These are phyloP conservation scores for Bubalus kerabau DNA, from an alignment of 2,113 vertebrate species.

Conservation along the genomic window DNA sequence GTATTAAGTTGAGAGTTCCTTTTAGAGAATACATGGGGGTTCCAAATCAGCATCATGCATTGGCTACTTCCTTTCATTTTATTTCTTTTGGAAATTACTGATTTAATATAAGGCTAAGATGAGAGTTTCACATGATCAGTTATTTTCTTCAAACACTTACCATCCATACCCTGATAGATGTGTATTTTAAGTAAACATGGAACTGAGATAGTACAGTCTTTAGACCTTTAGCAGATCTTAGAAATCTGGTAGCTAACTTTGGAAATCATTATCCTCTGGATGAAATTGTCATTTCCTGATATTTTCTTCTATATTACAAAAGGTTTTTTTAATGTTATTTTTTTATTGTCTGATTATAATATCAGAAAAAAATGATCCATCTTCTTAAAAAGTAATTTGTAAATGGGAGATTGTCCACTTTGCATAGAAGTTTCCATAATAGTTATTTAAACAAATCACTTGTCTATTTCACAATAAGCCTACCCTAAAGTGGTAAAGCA, in stretches of 20 bases:
- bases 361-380: not conserved
- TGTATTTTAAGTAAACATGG: not conserved
- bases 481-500: not conserved
- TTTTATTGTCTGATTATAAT: not conserved
- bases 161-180: not conserved
- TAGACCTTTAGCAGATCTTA: not conserved
- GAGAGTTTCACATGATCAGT: not conserved
- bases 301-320: not conserved
- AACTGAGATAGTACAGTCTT: not conserved
- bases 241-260: not conserved
- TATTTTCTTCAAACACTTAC: not conserved
- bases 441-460: not conserved
- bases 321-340: not conserved
- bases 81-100: not conserved
- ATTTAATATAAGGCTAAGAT: not conserved
- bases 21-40: rapidly evolving
- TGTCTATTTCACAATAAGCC: not conserved
- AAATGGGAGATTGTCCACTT: not conserved
- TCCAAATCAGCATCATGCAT: not conserved
- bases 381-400: not conserved
- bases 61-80: not conserved
- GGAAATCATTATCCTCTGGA: not conserved
- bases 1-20: not conserved
- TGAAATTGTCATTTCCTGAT: not conserved
- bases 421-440: not conserved